Conservation (phyloP, 2,888 invertebrate species). For the Diplolepis rosae region DNA sequence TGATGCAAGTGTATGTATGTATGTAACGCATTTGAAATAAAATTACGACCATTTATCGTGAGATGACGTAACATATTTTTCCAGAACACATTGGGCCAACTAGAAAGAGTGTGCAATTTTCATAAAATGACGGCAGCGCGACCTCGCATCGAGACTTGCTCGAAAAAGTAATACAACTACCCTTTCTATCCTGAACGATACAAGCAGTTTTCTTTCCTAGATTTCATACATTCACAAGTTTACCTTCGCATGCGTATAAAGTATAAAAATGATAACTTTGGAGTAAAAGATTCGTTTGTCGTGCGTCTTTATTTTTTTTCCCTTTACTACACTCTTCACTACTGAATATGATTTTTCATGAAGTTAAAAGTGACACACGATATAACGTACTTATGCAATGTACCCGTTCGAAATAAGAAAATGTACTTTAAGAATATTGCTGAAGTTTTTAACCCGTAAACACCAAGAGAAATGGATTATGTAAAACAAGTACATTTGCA, state of each 20-base stretch:
- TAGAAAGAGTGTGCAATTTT: slow-evolving; percentile 65
- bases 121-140: slow-evolving; percentile 62
- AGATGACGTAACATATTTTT: slow-evolving; percentile 61
- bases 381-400: slow-evolving; percentile 21
- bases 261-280: slow-evolving; percentile 16
- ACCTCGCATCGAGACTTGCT: slow-evolving; percentile 46
- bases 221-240: neutral
- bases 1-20: neutral
- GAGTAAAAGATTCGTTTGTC: neutral
- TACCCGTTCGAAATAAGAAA: slow-evolving; percentile 30
- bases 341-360: slow-evolving; percentile 29
- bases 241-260: neutral
- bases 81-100: slow-evolving; percentile 52
- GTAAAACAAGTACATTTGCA: slow-evolving; percentile 35
- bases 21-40: slow-evolving; percentile 54
- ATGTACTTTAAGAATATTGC: slow-evolving; percentile 42
- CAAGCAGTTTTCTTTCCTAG: slow-evolving; percentile 26
- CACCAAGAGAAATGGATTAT: slow-evolving; percentile 47
- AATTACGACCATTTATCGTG: slow-evolving; percentile 64
- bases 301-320: slow-evolving; percentile 8
- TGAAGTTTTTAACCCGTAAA: slow-evolving; percentile 42
- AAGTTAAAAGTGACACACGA: slow-evolving; percentile 28
- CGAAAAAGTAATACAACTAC: slow-evolving; percentile 59
- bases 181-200: slow-evolving; percentile 32
- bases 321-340: neutral